Percentiles rank a stretch among this genome's conserved stretches.
Evolutionary conservation across 2,888 invertebrate genomes (phyloP).

Genomic region (Aphidius colemani): DNA sequence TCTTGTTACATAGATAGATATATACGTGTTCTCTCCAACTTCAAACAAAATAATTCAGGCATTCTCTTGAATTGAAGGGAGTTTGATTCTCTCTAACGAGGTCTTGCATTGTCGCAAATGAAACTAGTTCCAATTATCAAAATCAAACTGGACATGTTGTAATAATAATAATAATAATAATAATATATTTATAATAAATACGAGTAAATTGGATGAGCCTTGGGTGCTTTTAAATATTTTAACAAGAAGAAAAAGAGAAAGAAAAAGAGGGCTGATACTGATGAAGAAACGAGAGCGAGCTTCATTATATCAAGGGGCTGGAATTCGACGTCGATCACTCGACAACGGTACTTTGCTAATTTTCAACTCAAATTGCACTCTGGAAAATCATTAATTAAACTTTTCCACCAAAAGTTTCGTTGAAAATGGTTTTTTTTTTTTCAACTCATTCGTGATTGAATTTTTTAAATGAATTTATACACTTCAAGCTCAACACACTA

Average conservation of each 20-base stretch:
- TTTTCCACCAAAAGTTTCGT: conserved; percentile 7
- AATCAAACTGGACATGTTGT: conserved; percentile 46
- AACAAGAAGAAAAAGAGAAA: conserved; percentile 9
- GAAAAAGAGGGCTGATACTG: neutral
- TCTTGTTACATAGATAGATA: no score
- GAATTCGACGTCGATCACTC: conserved; percentile 29
- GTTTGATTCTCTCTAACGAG: conserved; percentile 47
- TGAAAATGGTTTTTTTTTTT: neutral
- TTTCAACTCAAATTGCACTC: conserved; percentile 27
- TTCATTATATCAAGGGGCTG: conserved; percentile 40
- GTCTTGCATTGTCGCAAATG: conserved; percentile 39
- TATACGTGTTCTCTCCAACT: conserved; percentile 47
- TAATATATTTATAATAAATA: no score
- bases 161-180: neutral
- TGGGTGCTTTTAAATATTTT: no score
- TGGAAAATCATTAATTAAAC: conserved; percentile 26
- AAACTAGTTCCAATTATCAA: conserved; percentile 58
- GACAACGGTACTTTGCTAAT: conserved; percentile 27
- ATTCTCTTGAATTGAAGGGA: conserved; percentile 47
- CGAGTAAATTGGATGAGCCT: no score
- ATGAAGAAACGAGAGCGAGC: conserved; percentile 13
- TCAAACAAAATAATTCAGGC: conserved; percentile 60
- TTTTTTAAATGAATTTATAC: neutral
- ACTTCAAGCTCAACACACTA: neutral
- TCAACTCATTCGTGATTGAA: no score